These are phyloP conservation scores for Sula dactylatra DNA, from an alignment of 2,113 vertebrate genomes.

Conservation along the genomic window DNA sequence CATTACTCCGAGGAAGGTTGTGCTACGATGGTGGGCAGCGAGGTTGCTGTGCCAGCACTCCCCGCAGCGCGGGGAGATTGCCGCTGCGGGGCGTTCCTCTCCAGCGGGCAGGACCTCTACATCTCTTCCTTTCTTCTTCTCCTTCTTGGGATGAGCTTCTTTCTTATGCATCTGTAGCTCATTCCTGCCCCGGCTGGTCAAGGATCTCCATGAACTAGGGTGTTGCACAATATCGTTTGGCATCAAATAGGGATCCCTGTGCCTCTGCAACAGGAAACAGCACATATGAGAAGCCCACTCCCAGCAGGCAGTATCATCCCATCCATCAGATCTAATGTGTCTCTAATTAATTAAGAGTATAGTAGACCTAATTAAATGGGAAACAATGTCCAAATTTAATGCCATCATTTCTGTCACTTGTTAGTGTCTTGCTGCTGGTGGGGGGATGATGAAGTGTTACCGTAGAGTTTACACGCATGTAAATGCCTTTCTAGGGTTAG, in stretches of 20 bases:
- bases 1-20: background rate
- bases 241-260: background rate
- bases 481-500: background rate
- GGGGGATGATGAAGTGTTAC: too few relatives aligned
- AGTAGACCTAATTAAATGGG: background rate
- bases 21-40: background rate
- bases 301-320: background rate
- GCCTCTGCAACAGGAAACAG: background rate
- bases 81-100: background rate
- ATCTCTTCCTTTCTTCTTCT: background rate
- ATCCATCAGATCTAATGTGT: background rate
- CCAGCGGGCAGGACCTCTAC: background rate
- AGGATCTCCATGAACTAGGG: background rate
- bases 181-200: background rate
- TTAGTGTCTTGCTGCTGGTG: background rate
- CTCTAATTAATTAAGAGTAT: background rate
- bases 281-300: background rate
- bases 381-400: background rate
- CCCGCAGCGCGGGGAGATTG: background rate
- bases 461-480: accelerated
- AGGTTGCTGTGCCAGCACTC: background rate
- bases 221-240: accelerated
- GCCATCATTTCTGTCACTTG: accelerated
- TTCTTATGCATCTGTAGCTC: background rate
- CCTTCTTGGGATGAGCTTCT: background rate